Base-by-base conservation (phyloP, 30 jellyfish, hydroid and myxozoan genomes). In the Turritopsis dohrnii region DNA sequence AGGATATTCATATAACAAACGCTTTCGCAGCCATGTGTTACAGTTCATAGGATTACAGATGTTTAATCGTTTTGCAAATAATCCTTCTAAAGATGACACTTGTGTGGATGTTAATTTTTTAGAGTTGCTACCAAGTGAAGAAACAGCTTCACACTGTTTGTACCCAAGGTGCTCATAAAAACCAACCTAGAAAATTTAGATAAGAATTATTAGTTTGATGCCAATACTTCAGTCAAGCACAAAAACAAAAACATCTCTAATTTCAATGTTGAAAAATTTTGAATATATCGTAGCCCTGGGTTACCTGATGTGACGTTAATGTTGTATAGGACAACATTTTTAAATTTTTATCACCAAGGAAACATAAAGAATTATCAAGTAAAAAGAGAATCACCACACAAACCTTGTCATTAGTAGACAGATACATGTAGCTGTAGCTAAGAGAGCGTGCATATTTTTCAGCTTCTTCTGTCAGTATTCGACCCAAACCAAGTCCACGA, bases 131-230 rank as follows among this genome's bases (percentile, higher is more conserved):
- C 80, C 79, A 21, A 84, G 53, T 21, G 90, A 84, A 5, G 90
- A 74, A 3, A 84, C 79, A 8, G 90, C 81, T 24, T 84, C 90
- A 60, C 90, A 84, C 22, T 75, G 54, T 53, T 72, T 84, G 89
- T 84, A 84, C 29, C 90, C 90, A 73, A 84, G 28, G 73, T 84
- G 90, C 80, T 76, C 88, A 75, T 84, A 84, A 24, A 84, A 84
- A 26, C 18, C 28, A 24, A 71, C 89, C 89, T 82, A 82, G 26
- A 22, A 1, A 82, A 1, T 23, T 74, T n/a, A 16, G n/a, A 29
- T 9, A 74, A 52, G 24, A 74, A 74, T 41, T 41, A 5, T 41
- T 41, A 41, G 13, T 41, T n/a, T n/a, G n/a, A n/a, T n/a, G n/a
- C n/a, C n/a, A n/a, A n/a, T n/a, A n/a, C n/a, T n/a, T n/a, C n/a